phyloP scores from a whole-genome alignment of 2,888 invertebrate genomes.

The Acrobasis repandana region DNA sequence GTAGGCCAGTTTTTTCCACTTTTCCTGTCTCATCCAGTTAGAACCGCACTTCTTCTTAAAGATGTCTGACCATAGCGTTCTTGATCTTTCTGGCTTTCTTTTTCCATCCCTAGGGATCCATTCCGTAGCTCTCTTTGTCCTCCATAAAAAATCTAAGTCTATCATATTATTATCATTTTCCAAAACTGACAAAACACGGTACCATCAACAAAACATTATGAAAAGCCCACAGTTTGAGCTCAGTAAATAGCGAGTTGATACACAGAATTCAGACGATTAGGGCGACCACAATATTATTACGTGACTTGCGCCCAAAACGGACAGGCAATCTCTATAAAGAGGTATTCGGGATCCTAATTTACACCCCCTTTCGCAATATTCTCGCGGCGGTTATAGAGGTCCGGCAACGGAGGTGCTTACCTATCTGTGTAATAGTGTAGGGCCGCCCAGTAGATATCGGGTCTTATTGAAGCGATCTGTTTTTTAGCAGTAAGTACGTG shows the following conservation, averaged over 20 bases:
- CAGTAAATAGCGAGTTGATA: slow-evolving; percentile 54
- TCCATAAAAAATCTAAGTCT: too few relatives aligned
- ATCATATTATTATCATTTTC: too few relatives aligned
- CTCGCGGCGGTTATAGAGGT: slow-evolving; percentile 67
- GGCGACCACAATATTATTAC: slow-evolving; percentile 72
- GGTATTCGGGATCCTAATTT: slow-evolving; percentile 77
- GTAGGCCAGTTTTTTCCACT: too few relatives aligned
- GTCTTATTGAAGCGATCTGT: slow-evolving; percentile 19
- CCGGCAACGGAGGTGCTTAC: slow-evolving; percentile 41
- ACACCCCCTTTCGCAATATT: slow-evolving; percentile 77
- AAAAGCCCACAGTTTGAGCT: slow-evolving; percentile 39
- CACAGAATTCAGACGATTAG: slow-evolving; percentile 55
- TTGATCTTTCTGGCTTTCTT: too few relatives aligned
- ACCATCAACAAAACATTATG: slow-evolving; percentile 32
- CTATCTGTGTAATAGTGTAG: slow-evolving; percentile 26
- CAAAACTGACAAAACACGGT: slow-evolving; percentile 7
- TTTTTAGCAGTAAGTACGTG: not conserved
- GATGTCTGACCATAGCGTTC: too few relatives aligned
- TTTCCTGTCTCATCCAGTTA: too few relatives aligned
- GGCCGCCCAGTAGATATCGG: not conserved
- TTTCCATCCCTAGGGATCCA: too few relatives aligned
- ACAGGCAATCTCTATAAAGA: slow-evolving; percentile 75
- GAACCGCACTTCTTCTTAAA: too few relatives aligned
- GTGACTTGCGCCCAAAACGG: slow-evolving; percentile 70
- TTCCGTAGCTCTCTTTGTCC: too few relatives aligned